Evolutionary conservation across 2,888 invertebrate species (phyloP).

Genomic region (Epirrita christyi): DNA sequence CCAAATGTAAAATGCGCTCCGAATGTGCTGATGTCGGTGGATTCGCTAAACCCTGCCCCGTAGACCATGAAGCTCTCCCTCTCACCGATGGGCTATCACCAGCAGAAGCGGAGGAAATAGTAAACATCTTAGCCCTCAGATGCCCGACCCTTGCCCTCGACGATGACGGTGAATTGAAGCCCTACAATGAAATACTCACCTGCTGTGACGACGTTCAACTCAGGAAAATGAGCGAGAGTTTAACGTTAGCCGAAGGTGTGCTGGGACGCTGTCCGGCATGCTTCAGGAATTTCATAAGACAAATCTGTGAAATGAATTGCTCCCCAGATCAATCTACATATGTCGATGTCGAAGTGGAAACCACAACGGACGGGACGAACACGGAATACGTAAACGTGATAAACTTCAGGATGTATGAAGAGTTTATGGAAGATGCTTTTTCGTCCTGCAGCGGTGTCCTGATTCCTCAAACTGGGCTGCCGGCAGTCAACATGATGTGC

Average conservation of each 20-base stretch:
- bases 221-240: conserved; percentile 74
- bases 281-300: conserved; percentile 88
- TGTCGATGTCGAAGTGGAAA: conserved; percentile 51
- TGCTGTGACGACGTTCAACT: conserved; percentile 87
- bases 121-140: conserved; percentile 72
- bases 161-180: conserved; percentile 61
- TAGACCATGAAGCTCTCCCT: conserved; percentile 48
- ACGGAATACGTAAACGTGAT: conserved; percentile 74
- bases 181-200: conserved; percentile 67
- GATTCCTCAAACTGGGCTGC: conserved; percentile 89
- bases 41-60: conserved; percentile 56
- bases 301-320: conserved; percentile 94
- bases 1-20: conserved; percentile 64
- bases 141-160: conserved; percentile 86
- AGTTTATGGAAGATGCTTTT: conserved; percentile 87
- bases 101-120: conserved; percentile 59
- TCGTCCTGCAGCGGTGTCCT: conserved; percentile 92
- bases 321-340: conserved; percentile 87
- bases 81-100: conserved; percentile 57
- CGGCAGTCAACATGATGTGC: conserved; percentile 92
- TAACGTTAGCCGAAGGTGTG: conserved; percentile 87
- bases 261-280: conserved; percentile 94
- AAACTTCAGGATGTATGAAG: conserved; percentile 80
- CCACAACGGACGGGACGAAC: conserved; percentile 40
- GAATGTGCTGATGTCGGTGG: conserved; percentile 55